phyloP scores from a whole-genome alignment of 2,888 invertebrate species.

The Chrysina gloriosa region DNA sequence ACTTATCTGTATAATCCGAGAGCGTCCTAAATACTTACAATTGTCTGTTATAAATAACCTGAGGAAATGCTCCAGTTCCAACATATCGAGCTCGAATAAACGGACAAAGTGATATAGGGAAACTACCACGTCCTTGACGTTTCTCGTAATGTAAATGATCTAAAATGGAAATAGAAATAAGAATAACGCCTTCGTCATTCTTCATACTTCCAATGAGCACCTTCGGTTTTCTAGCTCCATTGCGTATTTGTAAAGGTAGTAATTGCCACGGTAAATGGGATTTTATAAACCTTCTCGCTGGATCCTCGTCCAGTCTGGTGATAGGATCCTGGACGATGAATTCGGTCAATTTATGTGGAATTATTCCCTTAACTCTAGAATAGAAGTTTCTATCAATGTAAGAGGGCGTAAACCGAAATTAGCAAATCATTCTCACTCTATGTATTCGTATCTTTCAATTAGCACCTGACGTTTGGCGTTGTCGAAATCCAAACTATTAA shows the following conservation, averaged over 20 bases:
- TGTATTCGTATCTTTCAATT: conserved; percentile 37
- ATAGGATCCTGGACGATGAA: conserved; percentile 6
- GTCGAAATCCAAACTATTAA: conserved; percentile 82
- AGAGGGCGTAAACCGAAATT: not conserved
- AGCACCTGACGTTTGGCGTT: conserved; percentile 72
- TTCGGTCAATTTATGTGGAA: not conserved
- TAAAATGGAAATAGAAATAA: conserved; percentile 52
- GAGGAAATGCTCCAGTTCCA: conserved; percentile 12
- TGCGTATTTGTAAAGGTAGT: conserved; percentile 67
- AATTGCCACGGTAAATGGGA: conserved; percentile 73
- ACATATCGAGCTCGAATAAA: conserved; percentile 60
- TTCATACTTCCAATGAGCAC: too few relatives aligned
- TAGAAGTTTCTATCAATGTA: not conserved
- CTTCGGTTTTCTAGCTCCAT: conserved; percentile 60
- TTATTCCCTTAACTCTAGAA: not conserved
- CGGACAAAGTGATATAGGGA: conserved; percentile 78
- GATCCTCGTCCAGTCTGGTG: not conserved
- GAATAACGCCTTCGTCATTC: too few relatives aligned
- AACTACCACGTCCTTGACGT: conserved; percentile 78
- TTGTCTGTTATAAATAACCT: conserved; percentile 35
- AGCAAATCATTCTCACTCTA: conserved; percentile 40
- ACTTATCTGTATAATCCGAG: too few relatives aligned
- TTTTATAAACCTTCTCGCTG: conserved; percentile 71
- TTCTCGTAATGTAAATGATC: conserved; percentile 78
- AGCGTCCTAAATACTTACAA: conserved; percentile 28